A percentile compares a stretch with the other conserved stretches of the same genome.
phyloP scores from a whole-genome alignment of 2,113 vertebrate species.

The Globicephala melas region DNA sequence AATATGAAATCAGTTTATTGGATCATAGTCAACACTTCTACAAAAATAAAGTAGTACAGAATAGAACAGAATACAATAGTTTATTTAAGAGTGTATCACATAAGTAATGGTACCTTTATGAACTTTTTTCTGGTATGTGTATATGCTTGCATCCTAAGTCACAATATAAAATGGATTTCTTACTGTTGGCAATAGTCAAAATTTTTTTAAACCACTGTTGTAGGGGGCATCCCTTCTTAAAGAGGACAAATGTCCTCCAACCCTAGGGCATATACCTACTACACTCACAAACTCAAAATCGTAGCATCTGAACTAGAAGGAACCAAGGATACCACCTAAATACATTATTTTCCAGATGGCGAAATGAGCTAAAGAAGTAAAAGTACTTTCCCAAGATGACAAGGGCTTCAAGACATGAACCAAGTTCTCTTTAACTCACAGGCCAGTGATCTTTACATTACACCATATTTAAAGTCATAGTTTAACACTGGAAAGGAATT shows the following conservation, averaged over 20 bases:
- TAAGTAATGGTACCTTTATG: neutral
- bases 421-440: neutral
- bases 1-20: neutral
- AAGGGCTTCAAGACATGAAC: neutral
- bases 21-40: neutral
- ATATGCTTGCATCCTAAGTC: neutral
- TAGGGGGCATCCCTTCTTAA: neutral
- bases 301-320: neutral
- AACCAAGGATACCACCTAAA: neutral
- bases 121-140: neutral
- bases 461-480: neutral
- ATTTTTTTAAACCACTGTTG: neutral
- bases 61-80: neutral
- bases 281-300: neutral
- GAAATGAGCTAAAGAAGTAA: neutral
- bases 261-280: neutral
- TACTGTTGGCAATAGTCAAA: neutral
- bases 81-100: neutral
- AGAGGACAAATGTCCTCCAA: neutral
- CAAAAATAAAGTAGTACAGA: neutral
- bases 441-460: neutral
- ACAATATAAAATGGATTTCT: neutral
- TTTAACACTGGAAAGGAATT: neutral
- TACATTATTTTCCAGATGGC: neutral
- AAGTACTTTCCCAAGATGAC: neutral